Base-by-base conservation (phyloP, 1,140 invertebrate genomes). In the Grapholita molesta region DNA sequence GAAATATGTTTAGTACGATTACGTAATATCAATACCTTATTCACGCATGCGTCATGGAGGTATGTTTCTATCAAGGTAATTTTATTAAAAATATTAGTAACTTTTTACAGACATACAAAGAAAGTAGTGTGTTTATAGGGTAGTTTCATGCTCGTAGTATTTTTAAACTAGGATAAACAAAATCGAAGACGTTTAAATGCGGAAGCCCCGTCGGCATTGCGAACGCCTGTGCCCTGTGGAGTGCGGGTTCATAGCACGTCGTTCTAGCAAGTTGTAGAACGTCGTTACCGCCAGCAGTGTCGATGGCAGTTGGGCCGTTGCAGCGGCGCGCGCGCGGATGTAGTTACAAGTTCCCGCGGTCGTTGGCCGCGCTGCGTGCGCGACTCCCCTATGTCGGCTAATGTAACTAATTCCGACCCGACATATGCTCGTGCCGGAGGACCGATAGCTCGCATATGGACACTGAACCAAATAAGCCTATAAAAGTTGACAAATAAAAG, bases 341-440 rank as follows among this genome's bases (percentile, higher is more conserved):
- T 89, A 89, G 87, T 89, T 86, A 86, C 89, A 91, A 91, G 89
- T 91, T 89, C 87, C 79, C 80, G 77, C 86, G 89, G 89, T 91
- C 89, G 84, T 86, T 89, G 89, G 73, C 88, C 88, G 84, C 70
- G 78, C 74, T 88, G 83, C 79, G 84, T 83, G 86, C 79, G 76
- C 83, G 81, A 85, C 80, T 88, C 85, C 85, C 86, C 86, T 87
- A 84, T 89, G 85, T 87, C 83, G 75, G 83, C 76, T 83, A 85
- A 48, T 48, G 42, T 48, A 48, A 84, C 77, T 83, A 80, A 86
- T 75, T 38, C 67, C 55, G 30, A 30, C 67, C 18, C 30, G n/a
- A 48, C 42, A 48, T 48, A 21, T 48, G 42, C n/a, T 48, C 1
- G 42, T 21, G 35, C 35, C 35, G 6, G 5, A 38, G 3, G 15